phyloP scores from a whole-genome alignment of 1,140 invertebrate genomes.

The Caerostris darwini region DNA sequence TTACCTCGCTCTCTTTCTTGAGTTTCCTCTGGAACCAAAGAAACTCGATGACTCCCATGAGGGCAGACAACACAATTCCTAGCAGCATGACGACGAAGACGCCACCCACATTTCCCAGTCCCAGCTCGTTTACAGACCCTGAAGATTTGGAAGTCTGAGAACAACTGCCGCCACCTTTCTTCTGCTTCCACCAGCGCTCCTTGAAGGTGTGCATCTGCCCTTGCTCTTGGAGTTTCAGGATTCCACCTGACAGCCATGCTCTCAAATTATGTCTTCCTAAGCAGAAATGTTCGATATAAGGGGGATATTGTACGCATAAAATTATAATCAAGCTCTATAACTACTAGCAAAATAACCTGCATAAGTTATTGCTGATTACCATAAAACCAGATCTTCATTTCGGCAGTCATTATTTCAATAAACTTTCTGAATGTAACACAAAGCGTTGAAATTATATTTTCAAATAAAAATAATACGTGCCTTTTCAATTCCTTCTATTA shows the following conservation, averaged over 20 bases:
- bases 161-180: conserved; percentile 79
- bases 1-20: conserved; percentile 63
- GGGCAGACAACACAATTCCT: conserved; percentile 81
- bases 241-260: conserved; percentile 81
- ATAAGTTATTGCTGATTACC: not conserved
- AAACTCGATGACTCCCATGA: conserved; percentile 79
- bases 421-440: no score
- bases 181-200: conserved; percentile 81
- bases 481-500: no score
- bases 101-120: conserved; percentile 82
- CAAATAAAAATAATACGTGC: no score
- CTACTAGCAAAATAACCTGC: no score
- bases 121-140: conserved; percentile 79
- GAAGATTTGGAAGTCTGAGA: conserved; percentile 70
- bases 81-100: conserved; percentile 84
- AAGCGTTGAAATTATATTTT: no score
- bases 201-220: conserved; percentile 82
- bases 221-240: conserved; percentile 83
- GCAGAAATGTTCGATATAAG: not conserved
- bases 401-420: no score
- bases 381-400: no score
- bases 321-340: no score
- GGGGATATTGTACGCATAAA: no score
- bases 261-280: conserved; percentile 77
- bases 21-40: conserved; percentile 79